Conservation (phyloP, 2,888 invertebrate genomes). For the Eupeodes luniger region DNA sequence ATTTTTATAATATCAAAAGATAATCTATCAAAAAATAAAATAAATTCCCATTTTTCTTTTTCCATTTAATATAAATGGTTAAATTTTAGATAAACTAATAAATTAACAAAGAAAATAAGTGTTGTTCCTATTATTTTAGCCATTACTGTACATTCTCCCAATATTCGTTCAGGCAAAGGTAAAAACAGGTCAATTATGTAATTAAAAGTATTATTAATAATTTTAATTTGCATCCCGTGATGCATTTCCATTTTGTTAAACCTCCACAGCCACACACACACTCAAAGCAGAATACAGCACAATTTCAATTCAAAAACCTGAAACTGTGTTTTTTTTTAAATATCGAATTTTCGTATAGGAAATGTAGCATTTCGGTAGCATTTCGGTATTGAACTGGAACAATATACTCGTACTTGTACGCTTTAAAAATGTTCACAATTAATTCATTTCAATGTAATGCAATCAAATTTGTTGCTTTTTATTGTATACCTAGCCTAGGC, state of each 20-base stretch:
- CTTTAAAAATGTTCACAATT: conserved; percentile 57
- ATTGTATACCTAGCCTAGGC: neutral
- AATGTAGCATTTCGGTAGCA: too few relatives aligned
- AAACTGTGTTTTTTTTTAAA: neutral
- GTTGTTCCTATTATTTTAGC: too few relatives aligned
- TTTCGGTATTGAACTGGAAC: conserved; percentile 2
- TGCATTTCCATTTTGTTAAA: conserved; percentile 44
- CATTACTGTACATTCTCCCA: too few relatives aligned
- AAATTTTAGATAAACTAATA: too few relatives aligned
- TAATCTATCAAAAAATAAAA: too few relatives aligned
- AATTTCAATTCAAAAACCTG: too few relatives aligned
- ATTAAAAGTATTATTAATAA: conserved; percentile 47
- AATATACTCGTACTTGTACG: neutral
- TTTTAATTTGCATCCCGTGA: conserved; percentile 46
- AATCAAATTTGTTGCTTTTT: conserved; percentile 71
- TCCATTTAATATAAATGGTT: too few relatives aligned
- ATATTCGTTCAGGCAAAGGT: neutral
- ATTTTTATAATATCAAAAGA: too few relatives aligned
- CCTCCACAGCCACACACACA: neutral
- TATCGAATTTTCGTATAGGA: neutral
- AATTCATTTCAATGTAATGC: conserved; percentile 70
- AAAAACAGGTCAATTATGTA: conserved; percentile 50
- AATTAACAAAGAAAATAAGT: too few relatives aligned
- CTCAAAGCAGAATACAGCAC: neutral
- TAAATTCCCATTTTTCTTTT: too few relatives aligned